Conservation (phyloP, 2,113 vertebrate species). For the Xenopus tropicalis region UCB_Xtro_10.0 CM004445.2:126301501-126302000, state of each 20-base stretch:
- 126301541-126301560: slow-evolving; percentile 83
- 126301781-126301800: too few species aligned
- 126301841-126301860: not conserved
- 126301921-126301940: not conserved
- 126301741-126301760: not conserved
- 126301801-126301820: not conserved
- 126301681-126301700: slow-evolving; percentile 85
- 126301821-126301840: not conserved
- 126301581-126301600: slow-evolving; percentile 81
- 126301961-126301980: slow-evolving; percentile 87
- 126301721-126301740: not conserved
- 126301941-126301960: slow-evolving; percentile 16
- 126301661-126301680: slow-evolving; percentile 82
- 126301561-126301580: slow-evolving; percentile 70
- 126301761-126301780: too few species aligned
- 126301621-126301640: slow-evolving; percentile 75
- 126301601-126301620: slow-evolving; percentile 83
- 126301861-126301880: not conserved
- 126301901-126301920: fast-evolving
- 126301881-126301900: not conserved
- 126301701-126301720: slow-evolving; percentile 59
- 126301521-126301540: slow-evolving; percentile 67
- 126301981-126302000: slow-evolving; percentile 90
- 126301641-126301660: slow-evolving; percentile 73
- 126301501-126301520: slow-evolving; percentile 67